Evolutionary conservation across 2,888 invertebrate species (phyloP), one percentile per base, ranked within the genome.

Genomic region (Tenthredo notha): DNA sequence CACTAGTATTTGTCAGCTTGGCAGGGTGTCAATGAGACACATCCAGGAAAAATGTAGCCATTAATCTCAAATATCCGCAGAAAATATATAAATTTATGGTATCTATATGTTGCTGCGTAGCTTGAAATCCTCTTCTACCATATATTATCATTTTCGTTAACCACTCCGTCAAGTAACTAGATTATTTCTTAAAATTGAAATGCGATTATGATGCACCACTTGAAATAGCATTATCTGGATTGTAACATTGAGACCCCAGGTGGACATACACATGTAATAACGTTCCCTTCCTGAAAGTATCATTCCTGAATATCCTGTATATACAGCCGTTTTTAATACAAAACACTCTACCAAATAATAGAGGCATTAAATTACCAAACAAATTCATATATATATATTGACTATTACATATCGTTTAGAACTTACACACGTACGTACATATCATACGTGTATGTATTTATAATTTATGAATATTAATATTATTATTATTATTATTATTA

Each of bases 291-390:
- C 25, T 75, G n/a, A 7, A 21, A 74, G 21, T 75, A 75, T 75
- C 75, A 75, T 75, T 75, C n/a, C 47, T n/a, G 47, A 75, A 75
- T 21, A 75, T 47, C 75, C 75, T 47, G 75, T 75, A 75, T 25
- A 29, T 75, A 58, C 78, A 58, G 33, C 33, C 25, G 33, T 29
- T n/a, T 25, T 58, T 58, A 33, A 54, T 54, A 78, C 58, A 47
- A 78, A 78, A 78, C 78, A 78, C 47, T 78, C 58, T 33, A 47
- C 47, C 47, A 78, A 78, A 78, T 78, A 78, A 78, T 54, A 33
- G 78, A 78, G 78, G 58, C 58, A 33, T 70, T 58, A 58, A 47
- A 54, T 78, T 37, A 78, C 58, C 54, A 78, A 78, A 78, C 43
- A 82, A 82, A 65, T 65, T 58, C 25, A 75, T 75, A 54, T 33